A percentile compares a stretch with the other conserved stretches of the same genome.
Evolutionary conservation across 2,888 invertebrate genomes (phyloP).

Genomic region (Dendrolimus pini): DNA sequence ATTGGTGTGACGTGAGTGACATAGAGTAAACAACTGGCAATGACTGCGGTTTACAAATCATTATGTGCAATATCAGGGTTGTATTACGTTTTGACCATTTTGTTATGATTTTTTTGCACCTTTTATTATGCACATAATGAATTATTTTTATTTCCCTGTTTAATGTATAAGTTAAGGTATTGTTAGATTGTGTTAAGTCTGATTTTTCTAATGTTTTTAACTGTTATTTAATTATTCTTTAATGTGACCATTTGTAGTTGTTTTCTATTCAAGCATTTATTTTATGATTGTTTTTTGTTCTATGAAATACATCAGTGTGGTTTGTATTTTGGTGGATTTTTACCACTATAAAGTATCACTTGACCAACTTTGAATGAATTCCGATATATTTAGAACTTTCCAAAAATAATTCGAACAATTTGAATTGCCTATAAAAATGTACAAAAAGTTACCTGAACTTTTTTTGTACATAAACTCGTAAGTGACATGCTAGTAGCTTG

Average conservation of each 20-base stretch:
- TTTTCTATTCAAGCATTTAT: slow-evolving; percentile 1
- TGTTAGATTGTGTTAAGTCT: slow-evolving; percentile 61
- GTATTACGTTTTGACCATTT: slow-evolving; percentile 9
- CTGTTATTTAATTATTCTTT: slow-evolving; percentile 42
- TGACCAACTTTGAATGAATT: too few relatives aligned
- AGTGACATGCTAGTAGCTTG: slow-evolving; percentile 30
- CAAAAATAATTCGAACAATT: slow-evolving; percentile 1
- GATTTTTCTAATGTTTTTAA: slow-evolving; percentile 56
- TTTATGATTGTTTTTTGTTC: not conserved
- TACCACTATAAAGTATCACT: too few relatives aligned
- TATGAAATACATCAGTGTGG: too few relatives aligned
- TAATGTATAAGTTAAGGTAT: slow-evolving; percentile 49
- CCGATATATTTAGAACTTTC: not conserved
- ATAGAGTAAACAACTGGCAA: too few relatives aligned
- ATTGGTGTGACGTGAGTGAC: too few relatives aligned
- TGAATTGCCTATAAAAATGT: slow-evolving; percentile 25
- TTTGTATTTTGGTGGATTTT: too few relatives aligned
- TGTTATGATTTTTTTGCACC: slow-evolving; percentile 31
- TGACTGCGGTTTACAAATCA: not conserved
- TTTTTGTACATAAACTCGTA: slow-evolving; percentile 38
- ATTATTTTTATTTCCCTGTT: slow-evolving; percentile 36
- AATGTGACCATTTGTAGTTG: slow-evolving; percentile 20
- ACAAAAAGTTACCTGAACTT: slow-evolving; percentile 68
- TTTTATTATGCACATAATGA: slow-evolving; percentile 50
- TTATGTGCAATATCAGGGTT: slow-evolving; percentile 13